Evolutionary conservation across 2,888 invertebrate genomes (phyloP).

Genomic region (Ennomos erosarius): DNA sequence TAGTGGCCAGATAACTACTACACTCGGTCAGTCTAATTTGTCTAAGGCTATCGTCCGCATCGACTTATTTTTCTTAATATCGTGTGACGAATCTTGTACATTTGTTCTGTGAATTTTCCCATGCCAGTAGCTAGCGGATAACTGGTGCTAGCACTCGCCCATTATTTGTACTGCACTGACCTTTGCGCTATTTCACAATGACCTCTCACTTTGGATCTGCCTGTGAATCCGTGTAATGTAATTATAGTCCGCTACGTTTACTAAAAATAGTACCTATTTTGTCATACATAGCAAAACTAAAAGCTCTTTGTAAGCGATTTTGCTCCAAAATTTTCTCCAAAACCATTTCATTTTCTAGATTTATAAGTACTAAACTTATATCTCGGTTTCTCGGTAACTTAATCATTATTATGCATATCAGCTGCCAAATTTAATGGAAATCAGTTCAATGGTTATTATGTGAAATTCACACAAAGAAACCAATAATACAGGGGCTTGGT

Average conservation of each 20-base stretch:
- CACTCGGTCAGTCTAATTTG: not conserved
- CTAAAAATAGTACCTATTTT: not conserved
- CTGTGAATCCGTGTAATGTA: slow-evolving; percentile 32
- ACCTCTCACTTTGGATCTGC: slow-evolving; percentile 56
- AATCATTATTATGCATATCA: too few relatives aligned
- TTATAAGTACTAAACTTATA: too few relatives aligned
- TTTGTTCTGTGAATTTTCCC: slow-evolving; percentile 22
- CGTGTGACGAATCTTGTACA: slow-evolving; percentile 11
- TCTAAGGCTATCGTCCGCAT: not conserved
- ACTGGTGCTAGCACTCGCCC: slow-evolving; percentile 39
- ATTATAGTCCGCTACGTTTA: not conserved
- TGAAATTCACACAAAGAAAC: too few relatives aligned
- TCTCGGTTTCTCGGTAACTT: too few relatives aligned
- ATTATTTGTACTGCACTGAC: slow-evolving; percentile 50
- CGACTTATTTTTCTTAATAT: slow-evolving; percentile 2
- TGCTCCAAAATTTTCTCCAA: too few relatives aligned
- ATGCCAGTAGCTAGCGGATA: slow-evolving; percentile 14
- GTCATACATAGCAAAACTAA: too few relatives aligned
- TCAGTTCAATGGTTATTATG: too few relatives aligned
- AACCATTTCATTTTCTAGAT: too few relatives aligned
- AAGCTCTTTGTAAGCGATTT: too few relatives aligned
- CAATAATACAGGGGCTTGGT: too few relatives aligned
- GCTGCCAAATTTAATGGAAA: too few relatives aligned
- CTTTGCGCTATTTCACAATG: slow-evolving; percentile 63
- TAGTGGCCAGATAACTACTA: too few relatives aligned